A percentile compares a stretch with the other conserved stretches of the same genome.
Conservation (phyloP, 2,113 vertebrate genomes). For the Rhizomys pruinosus region DNA sequence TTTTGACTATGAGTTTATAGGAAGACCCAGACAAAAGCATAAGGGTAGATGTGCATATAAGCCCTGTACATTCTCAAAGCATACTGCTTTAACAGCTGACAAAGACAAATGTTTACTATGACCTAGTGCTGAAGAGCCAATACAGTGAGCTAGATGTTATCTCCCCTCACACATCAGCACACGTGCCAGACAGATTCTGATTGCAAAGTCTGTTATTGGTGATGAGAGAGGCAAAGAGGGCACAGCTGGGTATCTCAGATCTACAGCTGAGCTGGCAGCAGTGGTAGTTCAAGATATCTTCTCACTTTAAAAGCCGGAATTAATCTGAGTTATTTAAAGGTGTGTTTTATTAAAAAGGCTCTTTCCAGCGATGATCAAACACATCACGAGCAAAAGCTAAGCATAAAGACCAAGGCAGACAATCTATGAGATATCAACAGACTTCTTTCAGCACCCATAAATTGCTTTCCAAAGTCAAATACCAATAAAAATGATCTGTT, state of each 20-base stretch:
- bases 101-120: slow-evolving; percentile 62
- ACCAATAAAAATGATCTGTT: not conserved
- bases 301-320: slow-evolving; percentile 68
- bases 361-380: slow-evolving; percentile 39
- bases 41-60: not conserved
- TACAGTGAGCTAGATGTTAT: slow-evolving; percentile 53
- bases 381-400: not conserved
- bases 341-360: slow-evolving; percentile 68
- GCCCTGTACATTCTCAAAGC: slow-evolving; percentile 33
- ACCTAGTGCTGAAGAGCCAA: slow-evolving; percentile 61
- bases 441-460: not conserved
- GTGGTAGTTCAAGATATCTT: slow-evolving; percentile 67
- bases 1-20: not conserved
- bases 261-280: slow-evolving; percentile 73
- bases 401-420: not conserved
- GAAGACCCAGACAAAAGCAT: slow-evolving; percentile 52
- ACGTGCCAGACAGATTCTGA: slow-evolving; percentile 78
- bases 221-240: slow-evolving; percentile 51
- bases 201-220: slow-evolving; percentile 67
- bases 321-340: slow-evolving; percentile 75
- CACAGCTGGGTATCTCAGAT: slow-evolving; percentile 74
- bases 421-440: not conserved
- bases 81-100: slow-evolving; percentile 35
- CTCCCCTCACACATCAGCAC: slow-evolving; percentile 75
- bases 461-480: slow-evolving; percentile 9